These are phyloP conservation scores for Cheilosia vernalis DNA, from an alignment of 2,888 invertebrate species.

Conservation along the genomic window DNA sequence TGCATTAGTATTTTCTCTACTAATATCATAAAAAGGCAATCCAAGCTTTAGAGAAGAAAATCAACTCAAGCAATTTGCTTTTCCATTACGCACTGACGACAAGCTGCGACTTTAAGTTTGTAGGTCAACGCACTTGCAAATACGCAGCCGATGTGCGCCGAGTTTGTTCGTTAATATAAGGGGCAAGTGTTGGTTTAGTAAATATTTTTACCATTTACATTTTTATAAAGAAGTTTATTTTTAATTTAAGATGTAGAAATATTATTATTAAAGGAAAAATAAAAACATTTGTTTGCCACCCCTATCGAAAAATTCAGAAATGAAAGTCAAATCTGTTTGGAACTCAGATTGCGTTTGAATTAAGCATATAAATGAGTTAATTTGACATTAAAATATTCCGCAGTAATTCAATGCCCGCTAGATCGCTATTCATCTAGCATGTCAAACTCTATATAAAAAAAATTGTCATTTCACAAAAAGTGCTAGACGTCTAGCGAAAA, in stretches of 20 bases:
- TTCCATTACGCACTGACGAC: slow-evolving; percentile 26
- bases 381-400: too few relatives aligned
- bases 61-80: slow-evolving; percentile 31
- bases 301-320: too few relatives aligned
- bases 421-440: too few relatives aligned
- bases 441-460: too few relatives aligned
- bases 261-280: too few relatives aligned
- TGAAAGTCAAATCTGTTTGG: too few relatives aligned
- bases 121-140: slow-evolving; percentile 61
- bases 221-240: neutral
- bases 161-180: slow-evolving; percentile 18
- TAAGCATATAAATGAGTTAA: too few relatives aligned
- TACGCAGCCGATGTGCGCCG: slow-evolving; percentile 19
- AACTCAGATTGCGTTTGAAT: too few relatives aligned
- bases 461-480: too few relatives aligned
- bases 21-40: slow-evolving; percentile 1
- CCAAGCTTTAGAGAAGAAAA: slow-evolving; percentile 24
- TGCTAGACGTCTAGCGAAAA: too few relatives aligned
- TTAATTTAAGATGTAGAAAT: neutral
- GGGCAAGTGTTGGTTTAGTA: neutral
- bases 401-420: too few relatives aligned
- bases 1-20: slow-evolving; percentile 35
- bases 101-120: slow-evolving; percentile 33
- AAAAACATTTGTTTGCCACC: too few relatives aligned
- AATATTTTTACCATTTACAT: neutral